A percentile compares a stretch with the other conserved stretches of the same genome.
Conservation (phyloP, 2,113 vertebrate species). For the Mystacornis crossleyi region DNA sequence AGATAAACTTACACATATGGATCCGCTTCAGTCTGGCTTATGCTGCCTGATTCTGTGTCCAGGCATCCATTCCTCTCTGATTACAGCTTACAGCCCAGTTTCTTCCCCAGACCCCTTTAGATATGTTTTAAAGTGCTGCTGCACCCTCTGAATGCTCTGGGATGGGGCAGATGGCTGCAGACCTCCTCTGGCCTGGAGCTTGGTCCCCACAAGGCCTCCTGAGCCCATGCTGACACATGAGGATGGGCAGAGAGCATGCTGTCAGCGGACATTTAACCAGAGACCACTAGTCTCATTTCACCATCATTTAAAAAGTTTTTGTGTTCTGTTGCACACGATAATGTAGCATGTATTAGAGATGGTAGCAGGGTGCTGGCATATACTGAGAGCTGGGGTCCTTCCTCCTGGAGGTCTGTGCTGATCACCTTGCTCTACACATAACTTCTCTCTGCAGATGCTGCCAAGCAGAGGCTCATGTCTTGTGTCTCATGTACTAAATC, state of each 20-base stretch:
- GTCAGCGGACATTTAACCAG: neutral
- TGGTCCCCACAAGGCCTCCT: neutral
- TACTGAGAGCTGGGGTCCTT: neutral
- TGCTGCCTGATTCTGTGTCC: neutral
- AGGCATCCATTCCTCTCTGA: neutral
- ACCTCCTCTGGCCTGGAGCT: neutral
- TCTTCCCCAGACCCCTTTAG: neutral
- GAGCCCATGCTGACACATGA: neutral
- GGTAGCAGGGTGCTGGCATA: neutral
- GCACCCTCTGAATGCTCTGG: neutral
- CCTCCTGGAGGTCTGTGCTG: neutral
- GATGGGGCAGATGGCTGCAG: neutral
- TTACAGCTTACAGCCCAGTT: neutral
- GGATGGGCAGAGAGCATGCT: neutral
- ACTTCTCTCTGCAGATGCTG: neutral
- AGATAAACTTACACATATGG: neutral
- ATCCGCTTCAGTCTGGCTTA: neutral
- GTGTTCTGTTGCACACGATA: neutral
- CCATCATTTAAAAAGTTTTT: accelerated
- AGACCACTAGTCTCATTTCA: neutral
- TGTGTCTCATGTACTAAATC: neutral
- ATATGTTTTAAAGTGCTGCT: neutral
- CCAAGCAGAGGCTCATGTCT: neutral
- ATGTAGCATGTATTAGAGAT: neutral
- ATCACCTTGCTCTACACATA: neutral